These are phyloP conservation scores for Sesamia nonagrioides DNA, from an alignment of 1,140 invertebrate genomes.

Conservation along the genomic window DNA sequence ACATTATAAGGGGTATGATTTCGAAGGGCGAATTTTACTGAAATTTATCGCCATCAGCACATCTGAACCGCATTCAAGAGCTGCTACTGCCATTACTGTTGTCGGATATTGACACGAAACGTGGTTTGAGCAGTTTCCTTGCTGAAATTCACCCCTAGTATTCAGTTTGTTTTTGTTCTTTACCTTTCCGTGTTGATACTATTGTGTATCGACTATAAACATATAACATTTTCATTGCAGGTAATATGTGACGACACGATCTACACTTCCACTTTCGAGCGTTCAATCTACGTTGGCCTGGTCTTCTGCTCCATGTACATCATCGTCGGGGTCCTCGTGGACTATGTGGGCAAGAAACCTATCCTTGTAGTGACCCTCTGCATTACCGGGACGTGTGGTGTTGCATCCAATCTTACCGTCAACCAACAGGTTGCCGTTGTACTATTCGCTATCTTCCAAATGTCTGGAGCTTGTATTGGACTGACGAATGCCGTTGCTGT, in stretches of 20 bases:
- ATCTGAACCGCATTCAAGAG: too few species aligned
- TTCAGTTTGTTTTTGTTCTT: too few species aligned
- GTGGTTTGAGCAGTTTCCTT: too few species aligned
- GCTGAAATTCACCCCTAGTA: too few species aligned
- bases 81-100: too few species aligned
- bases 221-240: conserved; percentile 3
- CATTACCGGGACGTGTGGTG: conserved; percentile 71
- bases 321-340: conserved; percentile 78
- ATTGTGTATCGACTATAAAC: too few species aligned
- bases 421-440: conserved; percentile 70
- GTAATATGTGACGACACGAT: conserved; percentile 76
- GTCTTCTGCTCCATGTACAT: conserved; percentile 83
- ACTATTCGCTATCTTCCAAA: conserved; percentile 82
- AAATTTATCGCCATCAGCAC: too few species aligned
- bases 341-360: conserved; percentile 78
- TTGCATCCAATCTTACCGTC: conserved; percentile 66
- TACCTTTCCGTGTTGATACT: too few species aligned
- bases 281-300: conserved; percentile 81
- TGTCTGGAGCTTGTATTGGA: conserved; percentile 83
- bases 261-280: conserved; percentile 76
- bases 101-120: too few species aligned
- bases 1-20: too few species aligned
- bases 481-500: conserved; percentile 83
- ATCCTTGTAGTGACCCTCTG: conserved; percentile 73
- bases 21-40: too few species aligned